Base-by-base conservation (phyloP, 2,888 invertebrate species). In the Drosophila acutilabella region DNA sequence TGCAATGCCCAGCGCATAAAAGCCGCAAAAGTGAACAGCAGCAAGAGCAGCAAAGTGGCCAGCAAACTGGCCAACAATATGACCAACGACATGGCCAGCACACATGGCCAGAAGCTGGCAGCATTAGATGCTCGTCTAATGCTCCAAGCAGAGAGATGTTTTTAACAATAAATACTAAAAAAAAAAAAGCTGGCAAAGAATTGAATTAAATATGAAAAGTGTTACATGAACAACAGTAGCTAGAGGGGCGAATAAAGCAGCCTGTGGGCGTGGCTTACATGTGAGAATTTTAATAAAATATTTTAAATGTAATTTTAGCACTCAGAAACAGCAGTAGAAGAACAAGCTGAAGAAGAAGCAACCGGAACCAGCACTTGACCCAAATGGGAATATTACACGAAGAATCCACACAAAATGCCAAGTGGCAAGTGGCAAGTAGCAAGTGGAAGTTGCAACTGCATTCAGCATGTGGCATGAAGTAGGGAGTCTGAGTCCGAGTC, bases 251-350 rank as follows among this genome's bases (percentile, higher is more conserved):
- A 8, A 20, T n/a, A n/a, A 5, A 33, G 20, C n/a, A 18, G 45
- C 33, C n/a, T 7, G 48, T 16, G 51, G 53, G 56, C 44, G 65
- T 56, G 67, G 68, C 52, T 57, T 62, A 62, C 67, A 74, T 69
- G 71, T 64, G 81, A 64, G 84, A 78, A 81, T 88, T 83, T 72
- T 72, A 81, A 83, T 83, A 87, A 71, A 88, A 84, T 81, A 88
- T 87, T 78, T 83, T 83, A 87, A 78, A 87, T 88, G 81, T 70
- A 81, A 87, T 81, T 81, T 86, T 51, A 60, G 59, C 62, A 44
- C 38, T 42, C 23, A 30, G 36, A 40, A 51, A 42, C 11, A 57
- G 13, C 14, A 23, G 18, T 10, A 23, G 23, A 7, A 20, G 14
- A 38, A 50, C 57, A 40, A 60, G 41, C 2, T 11, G 41, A 30